phyloP scores from a whole-genome alignment of 2,113 vertebrate genomes.

The Stomatorhinus ivindoensis region DNA sequence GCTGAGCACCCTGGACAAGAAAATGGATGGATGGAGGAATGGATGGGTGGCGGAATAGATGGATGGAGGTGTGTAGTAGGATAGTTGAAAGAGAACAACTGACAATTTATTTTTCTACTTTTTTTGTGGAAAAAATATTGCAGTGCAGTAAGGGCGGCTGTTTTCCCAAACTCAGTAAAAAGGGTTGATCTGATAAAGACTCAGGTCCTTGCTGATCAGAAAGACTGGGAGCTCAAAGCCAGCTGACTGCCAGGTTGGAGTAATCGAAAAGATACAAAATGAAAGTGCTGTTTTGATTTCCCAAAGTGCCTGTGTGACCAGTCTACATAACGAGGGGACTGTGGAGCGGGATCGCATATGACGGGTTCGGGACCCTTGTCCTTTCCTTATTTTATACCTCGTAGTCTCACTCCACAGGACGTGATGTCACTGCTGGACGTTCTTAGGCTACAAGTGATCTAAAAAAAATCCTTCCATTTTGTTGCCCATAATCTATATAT shows the following conservation, averaged over 20 bases:
- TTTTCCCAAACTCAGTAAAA: neutral
- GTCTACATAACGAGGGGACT: constrained; percentile 33
- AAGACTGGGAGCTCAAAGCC: neutral
- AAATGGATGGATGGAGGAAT: neutral
- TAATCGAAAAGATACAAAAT: constrained; percentile 69
- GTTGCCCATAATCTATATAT: neutral
- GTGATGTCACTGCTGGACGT: neutral
- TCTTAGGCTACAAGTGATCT: neutral
- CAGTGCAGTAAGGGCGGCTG: neutral
- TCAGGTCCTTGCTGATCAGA: neutral
- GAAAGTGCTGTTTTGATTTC: constrained; percentile 56
- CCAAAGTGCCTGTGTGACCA: constrained; percentile 40
- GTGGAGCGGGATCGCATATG: neutral
- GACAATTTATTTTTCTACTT: neutral
- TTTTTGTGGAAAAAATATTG: neutral
- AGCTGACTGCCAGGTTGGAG: constrained; percentile 53
- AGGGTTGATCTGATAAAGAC: neutral
- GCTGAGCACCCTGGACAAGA: neutral
- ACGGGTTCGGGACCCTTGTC: constrained; percentile 36
- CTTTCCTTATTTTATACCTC: constrained; percentile 42
- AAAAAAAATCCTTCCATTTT: neutral
- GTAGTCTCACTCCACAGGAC: neutral
- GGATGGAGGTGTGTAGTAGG: neutral
- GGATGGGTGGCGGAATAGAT: neutral
- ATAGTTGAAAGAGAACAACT: neutral